These are phyloP conservation scores for Puntigrus tetrazona DNA, from an alignment of 2,113 vertebrate species.

Conservation along the genomic window DNA sequence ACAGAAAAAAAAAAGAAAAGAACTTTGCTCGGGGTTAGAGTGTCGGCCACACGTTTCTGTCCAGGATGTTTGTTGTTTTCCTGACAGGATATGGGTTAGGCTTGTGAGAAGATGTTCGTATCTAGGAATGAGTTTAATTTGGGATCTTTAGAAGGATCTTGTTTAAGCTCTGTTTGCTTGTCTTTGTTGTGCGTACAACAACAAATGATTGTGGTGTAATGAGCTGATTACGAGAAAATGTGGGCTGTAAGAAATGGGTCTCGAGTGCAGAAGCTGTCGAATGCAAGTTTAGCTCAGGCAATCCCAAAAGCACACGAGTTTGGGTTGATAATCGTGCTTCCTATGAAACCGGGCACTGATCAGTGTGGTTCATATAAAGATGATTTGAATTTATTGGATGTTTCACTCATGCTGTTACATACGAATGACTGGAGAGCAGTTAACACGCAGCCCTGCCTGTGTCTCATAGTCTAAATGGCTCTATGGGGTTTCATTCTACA, in stretches of 20 bases:
- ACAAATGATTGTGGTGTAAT: conserved; percentile 77
- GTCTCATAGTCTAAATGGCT: conserved; percentile 39
- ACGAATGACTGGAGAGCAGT: conserved; percentile 44
- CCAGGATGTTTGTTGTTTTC: conserved; percentile 77
- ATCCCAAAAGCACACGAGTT: conserved; percentile 70
- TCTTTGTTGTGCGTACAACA: conserved; percentile 66
- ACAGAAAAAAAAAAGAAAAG: conserved; percentile 58
- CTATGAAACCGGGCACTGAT: conserved; percentile 62
- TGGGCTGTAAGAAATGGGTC: conserved; percentile 75
- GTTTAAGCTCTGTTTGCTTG: conserved; percentile 65
- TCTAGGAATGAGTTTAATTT: conserved; percentile 70
- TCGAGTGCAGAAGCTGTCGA: conserved; percentile 71
- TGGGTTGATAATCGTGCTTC: conserved; percentile 65
- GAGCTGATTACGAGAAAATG: conserved; percentile 80
- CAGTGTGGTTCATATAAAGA: conserved; percentile 41
- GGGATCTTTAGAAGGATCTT: conserved; percentile 66
- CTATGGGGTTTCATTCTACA: conserved; percentile 44
- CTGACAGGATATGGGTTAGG: conserved; percentile 52
- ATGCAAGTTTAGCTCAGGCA: conserved; percentile 71
- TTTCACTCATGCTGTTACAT: conserved; percentile 28
- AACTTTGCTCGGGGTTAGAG: conserved; percentile 58
- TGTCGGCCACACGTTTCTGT: conserved; percentile 59
- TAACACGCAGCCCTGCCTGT: conserved; percentile 25
- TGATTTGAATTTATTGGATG: conserved; percentile 31
- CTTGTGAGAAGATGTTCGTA: conserved; percentile 62